A percentile compares a stretch with the other conserved stretches of the same genome.
Conservation (phyloP, 2,113 vertebrate species). For the Percina caprodes region DNA sequence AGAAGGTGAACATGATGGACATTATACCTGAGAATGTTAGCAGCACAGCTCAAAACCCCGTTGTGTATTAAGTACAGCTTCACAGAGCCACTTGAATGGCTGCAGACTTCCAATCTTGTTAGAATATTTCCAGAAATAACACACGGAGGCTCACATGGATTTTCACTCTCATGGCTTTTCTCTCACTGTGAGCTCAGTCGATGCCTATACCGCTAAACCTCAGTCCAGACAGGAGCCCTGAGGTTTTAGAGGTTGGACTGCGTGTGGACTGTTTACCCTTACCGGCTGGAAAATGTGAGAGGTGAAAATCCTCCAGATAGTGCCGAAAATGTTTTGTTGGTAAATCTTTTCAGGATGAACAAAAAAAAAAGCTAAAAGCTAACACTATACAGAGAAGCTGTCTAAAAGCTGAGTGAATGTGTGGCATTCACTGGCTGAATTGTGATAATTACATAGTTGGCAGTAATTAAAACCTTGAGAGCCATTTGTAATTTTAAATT, state of each 20-base stretch:
- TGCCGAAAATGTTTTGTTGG: not conserved
- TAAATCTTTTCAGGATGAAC: conserved; percentile 6
- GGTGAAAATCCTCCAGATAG: not conserved
- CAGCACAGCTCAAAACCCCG: not conserved
- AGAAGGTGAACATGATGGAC: not conserved
- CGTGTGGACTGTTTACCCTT: not conserved
- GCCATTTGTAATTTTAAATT: conserved; percentile 53
- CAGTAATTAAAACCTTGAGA: conserved; percentile 51
- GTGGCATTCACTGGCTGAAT: conserved; percentile 40
- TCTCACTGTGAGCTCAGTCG: not conserved
- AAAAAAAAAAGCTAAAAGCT: not conserved
- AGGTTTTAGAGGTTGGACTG: conserved; percentile 30
- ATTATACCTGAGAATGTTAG: not conserved
- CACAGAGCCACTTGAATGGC: too few relatives aligned
- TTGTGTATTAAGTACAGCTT: too few relatives aligned
- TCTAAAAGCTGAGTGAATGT: conserved; percentile 1
- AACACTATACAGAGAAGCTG: not conserved
- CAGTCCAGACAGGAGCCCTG: conserved; percentile 14
- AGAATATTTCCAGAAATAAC: not conserved
- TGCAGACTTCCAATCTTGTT: not conserved
- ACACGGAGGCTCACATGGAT: not conserved
- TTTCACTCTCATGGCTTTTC: not conserved
- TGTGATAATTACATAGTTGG: conserved; percentile 57
- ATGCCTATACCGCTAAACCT: not conserved
- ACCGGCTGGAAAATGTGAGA: conserved; percentile 52